Conservation (phyloP, 2,888 invertebrate species). For the Macropis europaea region DNA sequence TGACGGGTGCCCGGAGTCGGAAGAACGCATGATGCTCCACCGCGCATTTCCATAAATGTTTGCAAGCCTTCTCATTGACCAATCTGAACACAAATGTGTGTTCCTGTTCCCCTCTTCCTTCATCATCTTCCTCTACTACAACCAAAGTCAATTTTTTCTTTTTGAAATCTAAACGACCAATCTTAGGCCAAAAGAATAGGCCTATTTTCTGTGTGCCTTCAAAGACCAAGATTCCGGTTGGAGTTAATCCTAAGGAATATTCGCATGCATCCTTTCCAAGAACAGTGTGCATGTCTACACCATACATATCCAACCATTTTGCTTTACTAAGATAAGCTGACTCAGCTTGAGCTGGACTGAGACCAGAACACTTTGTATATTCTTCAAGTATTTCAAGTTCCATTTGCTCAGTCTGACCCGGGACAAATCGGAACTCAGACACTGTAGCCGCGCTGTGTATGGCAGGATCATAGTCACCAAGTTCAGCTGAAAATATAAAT, state of each 20-base stretch:
- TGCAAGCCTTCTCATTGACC: slow-evolving; percentile 98
- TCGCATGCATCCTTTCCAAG: slow-evolving; percentile 97
- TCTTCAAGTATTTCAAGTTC: slow-evolving; percentile 96
- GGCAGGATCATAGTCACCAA: slow-evolving; percentile 96
- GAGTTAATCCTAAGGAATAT: slow-evolving; percentile 97
- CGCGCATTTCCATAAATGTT: slow-evolving; percentile 99
- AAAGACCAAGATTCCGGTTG: slow-evolving; percentile 98
- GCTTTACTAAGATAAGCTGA: slow-evolving; percentile 96
- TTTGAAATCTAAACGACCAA: slow-evolving; percentile 98
- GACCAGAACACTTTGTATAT: slow-evolving; percentile 91
- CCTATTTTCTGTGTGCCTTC: slow-evolving; percentile 98
- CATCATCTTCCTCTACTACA: slow-evolving; percentile 99
- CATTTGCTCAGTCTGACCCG: slow-evolving; percentile 97
- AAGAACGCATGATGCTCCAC: slow-evolving; percentile 99
- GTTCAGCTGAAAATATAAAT: slow-evolving; percentile 86
- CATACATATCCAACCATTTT: slow-evolving; percentile 99
- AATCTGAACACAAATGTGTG: slow-evolving; percentile 99
- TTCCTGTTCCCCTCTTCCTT: slow-evolving; percentile 94
- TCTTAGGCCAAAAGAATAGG: slow-evolving; percentile 99
- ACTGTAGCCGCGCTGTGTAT: slow-evolving; percentile 97
- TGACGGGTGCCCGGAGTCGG: slow-evolving; percentile 93
- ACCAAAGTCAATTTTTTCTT: slow-evolving; percentile 98
- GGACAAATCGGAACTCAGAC: slow-evolving; percentile 98
- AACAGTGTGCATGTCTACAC: slow-evolving; percentile 99
- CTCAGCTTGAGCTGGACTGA: slow-evolving; percentile 97